A percentile compares a stretch with the other conserved stretches of the same genome.
Evolutionary conservation across 1,140 invertebrate species (phyloP).

Genomic region (Ectropis grisescens): DNA sequence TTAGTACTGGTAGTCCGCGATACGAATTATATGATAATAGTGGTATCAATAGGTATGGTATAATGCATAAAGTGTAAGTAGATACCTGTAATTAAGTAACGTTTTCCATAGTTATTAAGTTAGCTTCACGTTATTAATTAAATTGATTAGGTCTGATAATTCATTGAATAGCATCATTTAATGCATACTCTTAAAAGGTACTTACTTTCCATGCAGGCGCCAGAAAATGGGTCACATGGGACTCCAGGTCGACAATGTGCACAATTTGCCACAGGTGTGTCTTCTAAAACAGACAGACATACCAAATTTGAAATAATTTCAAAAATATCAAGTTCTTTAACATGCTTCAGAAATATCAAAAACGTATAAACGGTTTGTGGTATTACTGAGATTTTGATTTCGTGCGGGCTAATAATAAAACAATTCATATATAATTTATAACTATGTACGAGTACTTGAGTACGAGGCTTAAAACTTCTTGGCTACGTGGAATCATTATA

Average conservation of each 20-base stretch:
- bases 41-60: constrained; percentile 7
- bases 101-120: no score
- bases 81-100: constrained; percentile 6
- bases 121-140: no score
- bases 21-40: constrained; percentile 24
- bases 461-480: no score
- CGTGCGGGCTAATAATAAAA: no score
- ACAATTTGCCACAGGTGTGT: constrained; percentile 64
- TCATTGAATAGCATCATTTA: constrained; percentile 12
- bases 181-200: constrained; percentile 18
- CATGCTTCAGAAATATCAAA: no score
- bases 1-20: constrained; percentile 49
- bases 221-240: constrained; percentile 80
- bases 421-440: no score
- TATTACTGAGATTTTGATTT: no score
- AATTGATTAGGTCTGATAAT: constrained; percentile 23
- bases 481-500: no score
- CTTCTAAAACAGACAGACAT: constrained; percentile 17
- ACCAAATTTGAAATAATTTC: no score
- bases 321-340: no score
- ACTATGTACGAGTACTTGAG: no score
- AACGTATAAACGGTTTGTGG: no score
- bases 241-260: constrained; percentile 82
- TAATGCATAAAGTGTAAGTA: constrained; percentile 5
- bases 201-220: constrained; percentile 85